Evolutionary conservation across 2,888 invertebrate species (phyloP).

Genomic region (Andricus curvator): DNA sequence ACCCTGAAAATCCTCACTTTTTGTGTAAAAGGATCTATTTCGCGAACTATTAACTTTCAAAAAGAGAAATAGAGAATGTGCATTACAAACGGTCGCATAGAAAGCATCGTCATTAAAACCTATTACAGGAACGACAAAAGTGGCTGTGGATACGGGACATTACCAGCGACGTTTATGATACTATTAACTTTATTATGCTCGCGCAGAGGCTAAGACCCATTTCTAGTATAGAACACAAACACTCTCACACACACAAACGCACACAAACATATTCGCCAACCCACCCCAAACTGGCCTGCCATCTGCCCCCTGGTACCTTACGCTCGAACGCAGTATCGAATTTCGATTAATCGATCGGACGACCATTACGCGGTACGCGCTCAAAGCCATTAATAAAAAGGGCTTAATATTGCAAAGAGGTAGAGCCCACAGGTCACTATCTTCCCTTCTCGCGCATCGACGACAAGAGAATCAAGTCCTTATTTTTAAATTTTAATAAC

Average conservation of each 20-base stretch:
- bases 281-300: slow-evolving; percentile 29
- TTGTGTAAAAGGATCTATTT: neutral
- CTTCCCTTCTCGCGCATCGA: slow-evolving; percentile 59
- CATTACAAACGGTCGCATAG: slow-evolving; percentile 26
- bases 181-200: slow-evolving; percentile 70
- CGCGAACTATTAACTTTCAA: slow-evolving; percentile 6
- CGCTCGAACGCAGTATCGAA: slow-evolving; percentile 70
- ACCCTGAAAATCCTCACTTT: neutral
- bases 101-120: slow-evolving; percentile 49
- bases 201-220: slow-evolving; percentile 60
- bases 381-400: slow-evolving; percentile 74
- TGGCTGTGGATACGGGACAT: slow-evolving; percentile 61
- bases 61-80: slow-evolving; percentile 24
- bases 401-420: slow-evolving; percentile 74
- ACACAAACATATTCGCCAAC: slow-evolving; percentile 5
- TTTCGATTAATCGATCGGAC: slow-evolving; percentile 77
- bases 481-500: neutral
- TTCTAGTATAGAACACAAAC: slow-evolving; percentile 18
- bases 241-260: slow-evolving; percentile 43
- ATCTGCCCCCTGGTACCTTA: slow-evolving; percentile 32
- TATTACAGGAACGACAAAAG: slow-evolving; percentile 61
- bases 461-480: neutral
- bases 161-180: slow-evolving; percentile 70
- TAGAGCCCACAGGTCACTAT: slow-evolving; percentile 42
- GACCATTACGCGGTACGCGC: slow-evolving; percentile 66